A percentile compares a stretch with the other conserved stretches of the same genome.
These are phyloP conservation scores for Plestiodon gilberti DNA, from an alignment of 2,113 vertebrate species.

Conservation along the genomic window DNA sequence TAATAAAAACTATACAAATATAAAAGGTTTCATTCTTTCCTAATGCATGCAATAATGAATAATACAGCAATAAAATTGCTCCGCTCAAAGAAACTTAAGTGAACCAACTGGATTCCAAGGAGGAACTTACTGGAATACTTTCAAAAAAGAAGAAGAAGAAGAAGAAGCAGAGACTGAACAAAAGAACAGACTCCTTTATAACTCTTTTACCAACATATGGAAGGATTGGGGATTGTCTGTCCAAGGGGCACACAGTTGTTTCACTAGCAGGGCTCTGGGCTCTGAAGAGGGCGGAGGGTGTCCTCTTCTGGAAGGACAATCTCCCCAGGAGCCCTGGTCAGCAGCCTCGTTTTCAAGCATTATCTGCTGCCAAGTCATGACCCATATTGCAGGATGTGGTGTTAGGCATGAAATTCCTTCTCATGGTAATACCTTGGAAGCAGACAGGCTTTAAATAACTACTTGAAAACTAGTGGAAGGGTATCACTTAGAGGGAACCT, in stretches of 20 bases:
- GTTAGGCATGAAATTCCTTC: neutral
- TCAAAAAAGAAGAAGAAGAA: too few species aligned
- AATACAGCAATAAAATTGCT: neutral
- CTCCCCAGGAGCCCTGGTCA: neutral
- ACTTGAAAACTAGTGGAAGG: conserved; percentile 9
- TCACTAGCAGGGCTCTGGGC: neutral
- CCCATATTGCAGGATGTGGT: neutral
- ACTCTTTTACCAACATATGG: neutral
- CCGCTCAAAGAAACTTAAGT: neutral
- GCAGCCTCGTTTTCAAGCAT: neutral
- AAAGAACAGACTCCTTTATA: neutral
- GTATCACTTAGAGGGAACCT: conserved; percentile 35
- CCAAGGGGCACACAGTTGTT: neutral
- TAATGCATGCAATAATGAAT: conserved; percentile 2
- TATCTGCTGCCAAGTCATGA: neutral
- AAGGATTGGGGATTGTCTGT: neutral
- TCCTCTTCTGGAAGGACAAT: neutral
- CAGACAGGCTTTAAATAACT: conserved; percentile 9
- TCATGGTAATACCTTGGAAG: neutral
- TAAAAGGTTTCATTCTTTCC: neutral
- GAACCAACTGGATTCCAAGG: neutral
- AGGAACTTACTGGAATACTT: neutral
- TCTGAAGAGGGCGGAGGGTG: neutral
- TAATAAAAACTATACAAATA: neutral
- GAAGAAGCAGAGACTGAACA: neutral